Conservation (phyloP, 2,888 invertebrate species). For the Synanthedon formicaeformis region DNA sequence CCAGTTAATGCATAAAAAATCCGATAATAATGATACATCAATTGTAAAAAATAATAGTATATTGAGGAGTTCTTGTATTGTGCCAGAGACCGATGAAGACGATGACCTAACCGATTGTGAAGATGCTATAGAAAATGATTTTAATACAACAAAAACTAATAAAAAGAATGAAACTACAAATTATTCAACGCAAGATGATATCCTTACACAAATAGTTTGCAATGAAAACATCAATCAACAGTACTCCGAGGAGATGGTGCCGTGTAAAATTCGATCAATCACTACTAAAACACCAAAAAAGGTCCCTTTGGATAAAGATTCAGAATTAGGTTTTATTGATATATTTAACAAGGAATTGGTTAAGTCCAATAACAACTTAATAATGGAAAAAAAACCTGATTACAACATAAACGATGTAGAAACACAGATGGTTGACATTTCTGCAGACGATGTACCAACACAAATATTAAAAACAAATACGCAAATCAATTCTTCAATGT, state of each 20-base stretch:
- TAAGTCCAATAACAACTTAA: background rate
- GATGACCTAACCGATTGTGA: conserved; percentile 25
- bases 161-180: conserved; percentile 3
- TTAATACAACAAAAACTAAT: conserved; percentile 2
- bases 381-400: background rate
- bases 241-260: background rate
- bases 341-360: background rate
- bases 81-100: conserved; percentile 4
- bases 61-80: background rate
- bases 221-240: background rate
- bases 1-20: too few species aligned
- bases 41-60: too few species aligned
- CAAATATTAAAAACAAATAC: conserved; percentile 21
- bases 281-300: background rate
- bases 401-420: conserved; percentile 16
- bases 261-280: background rate
- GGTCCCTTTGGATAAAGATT: background rate
- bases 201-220: conserved; percentile 14
- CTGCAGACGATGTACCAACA: conserved; percentile 32
- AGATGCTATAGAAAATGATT: conserved; percentile 9
- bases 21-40: too few species aligned
- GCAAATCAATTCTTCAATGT: background rate
- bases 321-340: background rate
- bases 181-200: conserved; percentile 12
- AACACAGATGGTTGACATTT: conserved; percentile 16